Percentiles rank a stretch among this genome's conserved stretches.
phyloP scores from a whole-genome alignment of 2,113 vertebrate species.

The Phoenicopterus ruber region DNA sequence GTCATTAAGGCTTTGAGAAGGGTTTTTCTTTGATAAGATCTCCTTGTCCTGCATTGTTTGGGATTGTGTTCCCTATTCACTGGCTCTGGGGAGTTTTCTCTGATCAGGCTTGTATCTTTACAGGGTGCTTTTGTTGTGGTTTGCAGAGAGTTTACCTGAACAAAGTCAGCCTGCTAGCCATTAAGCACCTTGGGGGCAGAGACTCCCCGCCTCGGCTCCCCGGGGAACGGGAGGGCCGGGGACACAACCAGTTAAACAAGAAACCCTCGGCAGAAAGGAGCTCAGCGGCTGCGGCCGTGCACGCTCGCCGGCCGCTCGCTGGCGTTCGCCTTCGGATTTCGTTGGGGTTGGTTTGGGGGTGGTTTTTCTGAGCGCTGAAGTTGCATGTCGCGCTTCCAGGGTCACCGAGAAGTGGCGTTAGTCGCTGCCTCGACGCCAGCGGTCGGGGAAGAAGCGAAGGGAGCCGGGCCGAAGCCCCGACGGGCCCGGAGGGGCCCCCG shows the following conservation, averaged over 20 bases:
- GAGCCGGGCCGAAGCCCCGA: not conserved
- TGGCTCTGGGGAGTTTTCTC: constrained; percentile 67
- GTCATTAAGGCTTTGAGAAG: constrained; percentile 79
- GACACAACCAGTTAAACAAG: constrained; percentile 52
- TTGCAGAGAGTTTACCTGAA: constrained; percentile 78
- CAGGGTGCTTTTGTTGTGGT: constrained; percentile 80
- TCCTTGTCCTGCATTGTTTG: constrained; percentile 80
- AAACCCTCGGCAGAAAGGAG: constrained; percentile 6
- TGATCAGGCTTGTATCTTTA: constrained; percentile 77
- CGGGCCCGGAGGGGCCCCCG: too few relatives aligned
- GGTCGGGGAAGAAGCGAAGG: not conserved
- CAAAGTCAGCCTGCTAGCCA: constrained; percentile 71
- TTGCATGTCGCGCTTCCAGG: not conserved
- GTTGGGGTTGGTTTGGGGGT: not conserved
- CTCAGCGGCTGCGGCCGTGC: not conserved
- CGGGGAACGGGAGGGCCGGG: not conserved
- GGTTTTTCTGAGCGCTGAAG: not conserved
- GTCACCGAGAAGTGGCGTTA: not conserved
- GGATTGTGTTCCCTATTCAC: constrained; percentile 74
- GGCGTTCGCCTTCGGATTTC: not conserved
- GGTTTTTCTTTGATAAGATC: constrained; percentile 82
- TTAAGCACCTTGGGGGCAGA: constrained; percentile 70
- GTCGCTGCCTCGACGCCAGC: not conserved
- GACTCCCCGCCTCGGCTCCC: constrained; percentile 56
- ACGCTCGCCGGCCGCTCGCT: not conserved